Percentiles rank a stretch among this genome's conserved stretches.
phyloP scores from a whole-genome alignment of 2,113 vertebrate genomes.

The Salvelinus namaycush region DNA sequence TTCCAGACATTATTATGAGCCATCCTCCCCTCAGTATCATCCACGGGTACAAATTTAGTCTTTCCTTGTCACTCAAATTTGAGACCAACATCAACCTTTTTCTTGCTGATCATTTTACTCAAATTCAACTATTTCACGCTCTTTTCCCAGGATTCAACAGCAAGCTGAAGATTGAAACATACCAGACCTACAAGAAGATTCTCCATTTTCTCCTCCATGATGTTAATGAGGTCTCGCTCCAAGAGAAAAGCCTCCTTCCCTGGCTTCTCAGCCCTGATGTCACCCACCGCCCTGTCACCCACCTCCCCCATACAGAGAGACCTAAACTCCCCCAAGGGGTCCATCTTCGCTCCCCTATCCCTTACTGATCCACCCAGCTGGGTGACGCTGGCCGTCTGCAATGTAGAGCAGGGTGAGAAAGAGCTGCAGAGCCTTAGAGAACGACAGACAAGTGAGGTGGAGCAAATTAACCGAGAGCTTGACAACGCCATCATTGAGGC shows the following conservation, averaged over 20 bases:
- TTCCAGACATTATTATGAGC: not conserved
- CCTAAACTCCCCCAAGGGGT: conserved; percentile 38
- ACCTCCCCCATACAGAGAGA: conserved; percentile 45
- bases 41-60: too few species aligned
- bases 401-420: conserved; percentile 61
- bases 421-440: conserved; percentile 67
- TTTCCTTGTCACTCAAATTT: not conserved
- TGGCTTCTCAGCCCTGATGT: conserved; percentile 64
- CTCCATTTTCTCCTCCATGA: conserved; percentile 25
- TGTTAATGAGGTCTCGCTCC: conserved; percentile 62
- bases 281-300: conserved; percentile 53
- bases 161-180: not conserved
- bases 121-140: conserved; percentile 13
- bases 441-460: conserved; percentile 64
- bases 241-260: conserved; percentile 60
- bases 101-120: not conserved
- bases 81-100: not conserved
- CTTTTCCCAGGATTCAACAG: conserved; percentile 35
- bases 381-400: conserved; percentile 66
- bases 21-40: not conserved
- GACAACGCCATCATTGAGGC: conserved; percentile 67
- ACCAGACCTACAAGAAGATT: not conserved
- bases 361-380: conserved; percentile 55
- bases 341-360: conserved; percentile 44
- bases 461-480: conserved; percentile 62